Evolutionary conservation across 2,797 vertebrate genomes (phyloP).

Genomic region (Syngnathus acus): DNA sequence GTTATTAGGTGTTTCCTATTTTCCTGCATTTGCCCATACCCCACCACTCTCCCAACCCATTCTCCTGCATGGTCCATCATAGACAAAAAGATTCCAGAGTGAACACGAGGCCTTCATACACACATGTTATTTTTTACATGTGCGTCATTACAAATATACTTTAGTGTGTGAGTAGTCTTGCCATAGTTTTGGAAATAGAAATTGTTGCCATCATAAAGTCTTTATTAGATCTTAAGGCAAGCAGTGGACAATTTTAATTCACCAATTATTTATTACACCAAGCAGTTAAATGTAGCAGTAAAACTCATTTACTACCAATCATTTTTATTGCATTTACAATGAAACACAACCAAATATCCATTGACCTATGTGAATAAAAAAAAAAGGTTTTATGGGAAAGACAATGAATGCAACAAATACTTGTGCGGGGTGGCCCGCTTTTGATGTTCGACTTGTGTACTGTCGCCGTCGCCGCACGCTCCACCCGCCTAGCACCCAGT

Average conservation of each 20-base stretch:
- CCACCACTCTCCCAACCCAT: not conserved
- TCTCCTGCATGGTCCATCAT: slow-evolving; percentile 52
- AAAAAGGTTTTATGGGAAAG: not conserved
- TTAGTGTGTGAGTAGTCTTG: not conserved
- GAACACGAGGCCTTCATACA: not conserved
- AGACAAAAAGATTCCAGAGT: slow-evolving; percentile 41
- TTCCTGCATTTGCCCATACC: slow-evolving; percentile 41
- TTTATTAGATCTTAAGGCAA: not conserved
- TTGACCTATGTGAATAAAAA: too few species aligned
- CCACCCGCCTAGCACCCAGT: slow-evolving; percentile 65
- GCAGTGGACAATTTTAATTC: not conserved
- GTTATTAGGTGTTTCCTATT: slow-evolving; percentile 21
- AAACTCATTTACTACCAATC: not conserved
- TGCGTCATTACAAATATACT: not conserved
- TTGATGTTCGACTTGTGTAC: slow-evolving; percentile 37
- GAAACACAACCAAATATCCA: too few species aligned
- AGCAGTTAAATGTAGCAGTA: not conserved
- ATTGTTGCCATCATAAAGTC: not conserved
- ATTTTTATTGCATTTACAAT: not conserved
- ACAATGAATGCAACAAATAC: not conserved
- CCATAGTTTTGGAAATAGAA: not conserved
- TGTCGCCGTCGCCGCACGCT: slow-evolving; percentile 58
- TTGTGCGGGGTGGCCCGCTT: slow-evolving; percentile 11
- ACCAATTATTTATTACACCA: not conserved
- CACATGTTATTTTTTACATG: not conserved